These are phyloP conservation scores for Coluber constrictor DNA, from an alignment of 2,797 vertebrate genomes.

Conservation along the genomic window DNA sequence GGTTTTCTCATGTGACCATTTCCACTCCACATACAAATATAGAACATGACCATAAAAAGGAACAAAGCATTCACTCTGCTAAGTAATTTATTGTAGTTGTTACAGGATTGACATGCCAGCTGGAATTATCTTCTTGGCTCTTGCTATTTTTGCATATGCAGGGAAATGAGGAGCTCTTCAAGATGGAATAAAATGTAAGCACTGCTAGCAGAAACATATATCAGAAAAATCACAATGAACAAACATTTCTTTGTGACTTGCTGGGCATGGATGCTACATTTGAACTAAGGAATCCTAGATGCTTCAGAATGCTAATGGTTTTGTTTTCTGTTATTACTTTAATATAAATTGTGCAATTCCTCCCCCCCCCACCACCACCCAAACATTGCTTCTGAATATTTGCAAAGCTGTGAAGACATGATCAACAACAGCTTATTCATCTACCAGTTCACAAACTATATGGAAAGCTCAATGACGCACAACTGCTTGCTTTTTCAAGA, in stretches of 20 bases:
- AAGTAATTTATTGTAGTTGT: conserved; percentile 75
- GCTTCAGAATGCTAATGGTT: conserved; percentile 35
- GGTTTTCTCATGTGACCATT: conserved; percentile 69
- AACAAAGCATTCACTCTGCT: conserved; percentile 78
- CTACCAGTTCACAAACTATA: conserved; percentile 77
- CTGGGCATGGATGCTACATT: conserved; percentile 13
- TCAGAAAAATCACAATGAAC: conserved; percentile 38
- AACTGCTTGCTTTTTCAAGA: conserved; percentile 67
- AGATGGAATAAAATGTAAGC: conserved; percentile 25
- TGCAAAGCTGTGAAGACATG: conserved; percentile 68
- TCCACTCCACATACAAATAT: conserved; percentile 87
- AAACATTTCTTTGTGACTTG: conserved; percentile 36
- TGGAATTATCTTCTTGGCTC: conserved; percentile 72
- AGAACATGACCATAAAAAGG: conserved; percentile 99
- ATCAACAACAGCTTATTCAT: conserved; percentile 66
- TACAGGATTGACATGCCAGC: conserved; percentile 71
- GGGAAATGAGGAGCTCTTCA: conserved; percentile 53
- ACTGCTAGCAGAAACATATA: conserved; percentile 36
- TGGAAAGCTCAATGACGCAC: conserved; percentile 76
- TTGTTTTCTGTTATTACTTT: conserved; percentile 53
- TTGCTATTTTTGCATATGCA: conserved; percentile 61
- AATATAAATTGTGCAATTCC: conserved; percentile 77
- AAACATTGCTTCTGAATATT: conserved; percentile 69
- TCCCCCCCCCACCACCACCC: conserved; percentile 57
- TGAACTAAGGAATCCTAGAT: conserved; percentile 36